These are phyloP conservation scores for Ceraclea dissimilis DNA, from an alignment of 2,888 invertebrate genomes.

Conservation along the genomic window DNA sequence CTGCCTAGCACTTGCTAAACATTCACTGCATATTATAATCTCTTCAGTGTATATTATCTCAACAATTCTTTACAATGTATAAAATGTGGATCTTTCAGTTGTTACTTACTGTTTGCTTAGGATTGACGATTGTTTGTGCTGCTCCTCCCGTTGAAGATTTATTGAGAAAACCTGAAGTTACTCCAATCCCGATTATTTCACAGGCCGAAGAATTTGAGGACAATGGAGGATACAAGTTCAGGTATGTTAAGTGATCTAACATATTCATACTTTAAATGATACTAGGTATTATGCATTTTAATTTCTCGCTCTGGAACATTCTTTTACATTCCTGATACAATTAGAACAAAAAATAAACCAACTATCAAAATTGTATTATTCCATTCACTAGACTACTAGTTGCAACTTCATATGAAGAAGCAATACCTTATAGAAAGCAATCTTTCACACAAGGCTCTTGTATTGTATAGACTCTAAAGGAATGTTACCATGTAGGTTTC, in stretches of 20 bases:
- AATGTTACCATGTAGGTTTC: no score
- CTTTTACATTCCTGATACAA: no score
- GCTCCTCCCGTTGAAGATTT: conserved; percentile 13
- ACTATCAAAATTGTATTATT: not conserved
- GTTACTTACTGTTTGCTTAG: conserved; percentile 19
- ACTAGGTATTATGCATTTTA: not conserved
- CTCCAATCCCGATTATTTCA: conserved; percentile 44
- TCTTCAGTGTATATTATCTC: no score
- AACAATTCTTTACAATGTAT: conserved; percentile 4
- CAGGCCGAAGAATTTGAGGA: conserved; percentile 46
- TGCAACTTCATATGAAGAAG: no score
- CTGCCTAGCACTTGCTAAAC: not conserved
- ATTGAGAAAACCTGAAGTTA: conserved; percentile 33
- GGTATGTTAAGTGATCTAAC: conserved; percentile 30
- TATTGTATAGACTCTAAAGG: no score
- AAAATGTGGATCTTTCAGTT: not conserved
- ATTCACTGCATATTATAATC: no score
- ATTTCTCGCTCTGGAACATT: no score
- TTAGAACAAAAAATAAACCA: not conserved
- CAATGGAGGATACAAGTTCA: conserved; percentile 48
- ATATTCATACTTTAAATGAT: not conserved
- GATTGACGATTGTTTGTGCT: conserved; percentile 27
- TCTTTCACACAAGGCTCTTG: no score
- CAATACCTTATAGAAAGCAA: no score
- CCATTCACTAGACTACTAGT: not conserved